Percentiles rank a stretch among this genome's conserved stretches.
Evolutionary conservation across 1,140 invertebrate genomes (phyloP).

Genomic region (Drosophila setifemur): DNA sequence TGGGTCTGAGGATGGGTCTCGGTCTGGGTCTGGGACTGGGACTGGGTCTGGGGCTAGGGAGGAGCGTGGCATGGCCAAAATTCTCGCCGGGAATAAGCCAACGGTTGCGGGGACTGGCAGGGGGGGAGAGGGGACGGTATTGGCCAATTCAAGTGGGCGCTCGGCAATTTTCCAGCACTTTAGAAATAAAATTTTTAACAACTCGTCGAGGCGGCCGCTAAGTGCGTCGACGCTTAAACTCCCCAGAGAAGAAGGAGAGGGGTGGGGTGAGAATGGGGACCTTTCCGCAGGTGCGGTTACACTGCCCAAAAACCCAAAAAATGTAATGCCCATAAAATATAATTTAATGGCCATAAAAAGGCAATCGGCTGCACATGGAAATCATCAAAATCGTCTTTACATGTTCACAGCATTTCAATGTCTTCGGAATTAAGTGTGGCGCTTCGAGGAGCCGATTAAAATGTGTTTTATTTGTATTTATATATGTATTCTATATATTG

Average conservation of each 20-base stretch:
- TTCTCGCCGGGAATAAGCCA: constrained; percentile 39
- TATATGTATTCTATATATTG: no score
- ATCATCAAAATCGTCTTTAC: no score
- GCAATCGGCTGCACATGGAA: not conserved
- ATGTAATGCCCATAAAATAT: not conserved
- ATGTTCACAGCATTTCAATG: no score
- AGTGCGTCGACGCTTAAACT: constrained; percentile 74
- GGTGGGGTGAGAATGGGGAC: not conserved
- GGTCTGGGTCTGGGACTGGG: not conserved
- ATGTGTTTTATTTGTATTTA: not conserved
- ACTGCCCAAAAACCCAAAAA: not conserved
- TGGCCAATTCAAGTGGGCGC: constrained; percentile 50
- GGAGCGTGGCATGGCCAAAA: constrained; percentile 8
- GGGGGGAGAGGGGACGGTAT: not conserved
- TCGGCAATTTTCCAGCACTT: constrained; percentile 73
- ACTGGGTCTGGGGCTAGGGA: not conserved
- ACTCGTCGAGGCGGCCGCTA: constrained; percentile 71
- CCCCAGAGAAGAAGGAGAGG: constrained; percentile 23
- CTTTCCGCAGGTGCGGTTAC: constrained; percentile 22
- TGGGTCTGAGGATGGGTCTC: no score
- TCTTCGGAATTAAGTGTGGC: no score
- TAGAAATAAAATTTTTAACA: constrained; percentile 77
- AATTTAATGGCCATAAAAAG: not conserved
- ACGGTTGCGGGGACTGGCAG: not conserved
- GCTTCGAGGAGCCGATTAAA: no score